Conservation (phyloP, 2,888 invertebrate species). For the Eupithecia subfuscata region DNA sequence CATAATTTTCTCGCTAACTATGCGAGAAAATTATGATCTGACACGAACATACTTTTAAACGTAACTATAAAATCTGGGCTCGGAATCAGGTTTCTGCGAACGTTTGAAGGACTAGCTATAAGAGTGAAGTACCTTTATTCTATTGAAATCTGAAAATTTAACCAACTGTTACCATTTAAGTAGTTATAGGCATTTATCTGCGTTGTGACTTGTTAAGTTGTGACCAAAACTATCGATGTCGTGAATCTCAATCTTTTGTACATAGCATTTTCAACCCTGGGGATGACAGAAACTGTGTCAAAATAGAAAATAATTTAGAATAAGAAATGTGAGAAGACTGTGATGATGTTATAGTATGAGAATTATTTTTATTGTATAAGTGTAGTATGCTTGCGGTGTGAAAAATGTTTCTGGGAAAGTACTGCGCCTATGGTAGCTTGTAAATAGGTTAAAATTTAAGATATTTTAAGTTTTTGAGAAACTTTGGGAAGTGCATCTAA, state of each 20-base stretch:
- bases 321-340: slow-evolving; percentile 81
- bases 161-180: slow-evolving; percentile 23
- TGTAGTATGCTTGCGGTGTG: slow-evolving; percentile 42
- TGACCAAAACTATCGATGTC: slow-evolving; percentile 26
- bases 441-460: slow-evolving; percentile 40
- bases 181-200: slow-evolving; percentile 32
- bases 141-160: slow-evolving; percentile 14
- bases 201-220: slow-evolving; percentile 25
- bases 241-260: slow-evolving; percentile 41
- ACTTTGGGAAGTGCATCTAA: slow-evolving; percentile 52
- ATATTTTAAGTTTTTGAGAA: slow-evolving; percentile 51
- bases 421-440: slow-evolving; percentile 34
- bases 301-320: slow-evolving; percentile 57
- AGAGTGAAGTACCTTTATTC: not conserved
- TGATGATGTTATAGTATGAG: slow-evolving; percentile 75
- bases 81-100: not conserved
- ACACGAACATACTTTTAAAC: no score
- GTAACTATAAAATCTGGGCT: no score
- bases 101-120: not conserved
- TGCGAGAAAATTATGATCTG: no score
- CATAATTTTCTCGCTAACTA: slow-evolving; percentile 20
- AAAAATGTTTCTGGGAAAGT: slow-evolving; percentile 36
- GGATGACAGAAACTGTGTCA: slow-evolving; percentile 54
- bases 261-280: slow-evolving; percentile 36
- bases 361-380: slow-evolving; percentile 59